Conservation (phyloP, 2,797 vertebrate species). For the Kryptopterus vitreolus region DNA sequence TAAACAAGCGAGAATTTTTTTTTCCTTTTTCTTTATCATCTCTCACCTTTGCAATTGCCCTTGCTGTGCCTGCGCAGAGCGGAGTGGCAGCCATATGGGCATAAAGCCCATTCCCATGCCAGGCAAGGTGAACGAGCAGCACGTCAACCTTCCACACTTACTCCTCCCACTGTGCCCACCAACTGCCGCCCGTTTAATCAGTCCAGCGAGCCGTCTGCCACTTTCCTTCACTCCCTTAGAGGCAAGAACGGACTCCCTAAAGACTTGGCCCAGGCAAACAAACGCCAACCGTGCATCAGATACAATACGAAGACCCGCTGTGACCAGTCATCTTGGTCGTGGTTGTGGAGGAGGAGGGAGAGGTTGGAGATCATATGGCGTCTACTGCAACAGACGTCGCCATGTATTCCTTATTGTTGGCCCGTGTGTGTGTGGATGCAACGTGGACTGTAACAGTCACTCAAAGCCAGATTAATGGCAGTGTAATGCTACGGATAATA, state of each 20-base stretch:
- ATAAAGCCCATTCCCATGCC: constrained; percentile 7
- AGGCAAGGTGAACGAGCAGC: constrained; percentile 11
- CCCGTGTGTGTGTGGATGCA: background rate
- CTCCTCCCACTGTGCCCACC: constrained; percentile 51
- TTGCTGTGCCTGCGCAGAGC: constrained; percentile 1
- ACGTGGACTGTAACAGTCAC: background rate
- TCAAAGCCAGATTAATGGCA: constrained; percentile 6
- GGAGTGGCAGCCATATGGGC: background rate
- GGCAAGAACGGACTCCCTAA: constrained; percentile 7
- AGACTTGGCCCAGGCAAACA: constrained; percentile 4
- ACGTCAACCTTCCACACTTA: constrained; percentile 19
- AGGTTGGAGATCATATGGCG: constrained; percentile 34
- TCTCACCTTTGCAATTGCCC: constrained; percentile 1
- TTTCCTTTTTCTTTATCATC: constrained; percentile 3
- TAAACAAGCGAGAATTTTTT: background rate
- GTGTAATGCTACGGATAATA: background rate
- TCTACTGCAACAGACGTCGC: constrained; percentile 41
- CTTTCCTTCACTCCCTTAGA: background rate
- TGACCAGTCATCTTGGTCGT: background rate
- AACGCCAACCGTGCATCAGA: background rate
- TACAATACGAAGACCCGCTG: constrained; percentile 28
- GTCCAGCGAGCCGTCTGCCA: constrained; percentile 27
- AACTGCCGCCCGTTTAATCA: constrained; percentile 58
- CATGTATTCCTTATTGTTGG: background rate
- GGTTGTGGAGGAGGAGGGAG: background rate